Evolutionary conservation across 2,888 invertebrate genomes (phyloP), one percentile per base, ranked within the genome.

Genomic region (Lepetodrilus schrolli): DNA sequence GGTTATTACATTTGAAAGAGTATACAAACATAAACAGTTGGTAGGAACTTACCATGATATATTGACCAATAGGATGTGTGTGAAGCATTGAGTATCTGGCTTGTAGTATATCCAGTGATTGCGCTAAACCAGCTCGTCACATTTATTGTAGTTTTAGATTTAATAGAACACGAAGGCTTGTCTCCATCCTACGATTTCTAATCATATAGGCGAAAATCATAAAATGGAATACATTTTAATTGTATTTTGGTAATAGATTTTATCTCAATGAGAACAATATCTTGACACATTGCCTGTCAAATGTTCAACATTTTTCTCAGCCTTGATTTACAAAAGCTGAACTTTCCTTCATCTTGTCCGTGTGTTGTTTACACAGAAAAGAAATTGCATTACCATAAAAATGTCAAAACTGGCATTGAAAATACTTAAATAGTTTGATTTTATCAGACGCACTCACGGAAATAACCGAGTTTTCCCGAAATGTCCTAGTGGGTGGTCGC

Each of bases 321-420:
- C 34, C 17, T 58, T 23, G 34, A 17, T 30, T 30, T 30, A 58
- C 58, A 58, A 58, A 58, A 30, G 58, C 30, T 58, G 23, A 30
- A 26, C 34, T 30, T 30, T 30, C 17, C 17, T 30, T 34, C 26
- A 26, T 30, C 34, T 58, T 26, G 30, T 58, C 30, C 58, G 30
- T n/a, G 17, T 13, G 58, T 58, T 13, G 17, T 43, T 58, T 30
- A 58, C 58, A 58, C 58, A 58, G 21, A 58, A 58, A 58, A 17
- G 58, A 58, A 58, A 58, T 17, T 30, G 21, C 30, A 58, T 58
- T 58, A 58, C 23, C 58, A 58, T 58, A 30, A 58, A 58, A 58
- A 58, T 58, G 58, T 58, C 58, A 58, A 58, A 58, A 58, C 30
- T 58, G 58, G 58, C 34, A 58, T 58, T 58, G n/a, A 58, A 23